Evolutionary conservation across 2,888 invertebrate species (phyloP).

Genomic region (Hetaerina titia): DNA sequence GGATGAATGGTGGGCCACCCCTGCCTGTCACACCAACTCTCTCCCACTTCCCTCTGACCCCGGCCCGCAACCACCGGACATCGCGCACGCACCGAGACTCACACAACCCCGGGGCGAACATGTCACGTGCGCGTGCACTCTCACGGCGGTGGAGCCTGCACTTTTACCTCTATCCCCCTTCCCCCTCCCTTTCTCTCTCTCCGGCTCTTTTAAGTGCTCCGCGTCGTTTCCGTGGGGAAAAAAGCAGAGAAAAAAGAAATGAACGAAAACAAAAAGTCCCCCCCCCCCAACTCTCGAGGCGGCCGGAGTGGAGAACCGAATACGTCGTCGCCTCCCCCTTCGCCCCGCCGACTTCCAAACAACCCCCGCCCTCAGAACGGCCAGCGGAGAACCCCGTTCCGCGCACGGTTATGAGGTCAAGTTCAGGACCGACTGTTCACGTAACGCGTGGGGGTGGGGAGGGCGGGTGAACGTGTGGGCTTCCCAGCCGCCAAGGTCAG

Average conservation of each 20-base stretch:
- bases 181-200: too few species aligned
- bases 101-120: too few species aligned
- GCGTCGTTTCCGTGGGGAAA: not conserved
- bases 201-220: too few species aligned
- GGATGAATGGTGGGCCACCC: too few species aligned
- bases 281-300: not conserved
- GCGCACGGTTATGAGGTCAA: constrained; percentile 23
- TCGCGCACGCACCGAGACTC: too few species aligned
- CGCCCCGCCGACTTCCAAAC: not conserved
- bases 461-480: not conserved
- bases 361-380: not conserved
- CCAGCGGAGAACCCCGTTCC: not conserved
- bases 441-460: not conserved
- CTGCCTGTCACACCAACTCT: too few species aligned
- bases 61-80: too few species aligned
- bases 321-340: not conserved
- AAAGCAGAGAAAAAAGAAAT: not conserved
- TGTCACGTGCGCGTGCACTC: too few species aligned
- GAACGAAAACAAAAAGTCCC: not conserved
- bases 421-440: constrained; percentile 5
- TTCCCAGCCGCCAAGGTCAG: not conserved
- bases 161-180: too few species aligned
- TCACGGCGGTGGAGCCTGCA: too few species aligned
- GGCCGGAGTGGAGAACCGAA: not conserved
- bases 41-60: too few species aligned